Conservation (phyloP, 2,797 vertebrate genomes). For the Acanthornis magna region DNA sequence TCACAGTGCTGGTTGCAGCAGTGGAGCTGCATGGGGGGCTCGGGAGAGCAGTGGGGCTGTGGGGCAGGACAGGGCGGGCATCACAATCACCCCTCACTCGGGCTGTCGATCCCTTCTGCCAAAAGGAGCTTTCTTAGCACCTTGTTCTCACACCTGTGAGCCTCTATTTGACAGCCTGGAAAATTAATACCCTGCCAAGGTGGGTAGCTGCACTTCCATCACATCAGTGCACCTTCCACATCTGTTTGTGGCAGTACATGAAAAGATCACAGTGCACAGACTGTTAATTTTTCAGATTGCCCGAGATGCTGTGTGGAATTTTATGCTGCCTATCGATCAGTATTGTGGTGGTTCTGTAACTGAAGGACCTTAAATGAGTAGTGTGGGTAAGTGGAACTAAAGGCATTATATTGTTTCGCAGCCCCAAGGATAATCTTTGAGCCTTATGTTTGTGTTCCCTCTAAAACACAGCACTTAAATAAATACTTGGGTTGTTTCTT, state of each 20-base stretch:
- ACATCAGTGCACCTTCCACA: neutral
- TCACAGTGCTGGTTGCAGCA: neutral
- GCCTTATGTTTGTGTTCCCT: neutral
- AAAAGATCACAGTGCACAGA: neutral
- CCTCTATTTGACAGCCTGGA: neutral
- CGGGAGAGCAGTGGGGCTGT: neutral
- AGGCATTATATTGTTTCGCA: neutral
- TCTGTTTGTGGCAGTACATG: neutral
- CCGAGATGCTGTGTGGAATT: neutral
- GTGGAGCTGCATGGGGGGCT: neutral
- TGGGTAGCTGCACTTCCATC: neutral
- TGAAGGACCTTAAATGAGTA: neutral
- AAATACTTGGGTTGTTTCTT: neutral
- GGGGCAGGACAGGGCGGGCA: neutral
- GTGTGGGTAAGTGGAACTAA: neutral
- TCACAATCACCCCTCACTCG: neutral
- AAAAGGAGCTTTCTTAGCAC: neutral
- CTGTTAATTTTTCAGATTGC: constrained; percentile 3
- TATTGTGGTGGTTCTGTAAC: neutral
- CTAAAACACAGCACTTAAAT: neutral
- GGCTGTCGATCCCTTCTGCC: neutral
- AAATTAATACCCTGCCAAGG: neutral
- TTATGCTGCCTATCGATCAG: neutral
- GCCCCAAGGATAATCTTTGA: neutral
- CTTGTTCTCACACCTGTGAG: neutral